Evolutionary conservation across 2,113 vertebrate genomes (phyloP), one percentile per base, ranked within the genome.

Genomic region (Perognathus longimembris): DNA sequence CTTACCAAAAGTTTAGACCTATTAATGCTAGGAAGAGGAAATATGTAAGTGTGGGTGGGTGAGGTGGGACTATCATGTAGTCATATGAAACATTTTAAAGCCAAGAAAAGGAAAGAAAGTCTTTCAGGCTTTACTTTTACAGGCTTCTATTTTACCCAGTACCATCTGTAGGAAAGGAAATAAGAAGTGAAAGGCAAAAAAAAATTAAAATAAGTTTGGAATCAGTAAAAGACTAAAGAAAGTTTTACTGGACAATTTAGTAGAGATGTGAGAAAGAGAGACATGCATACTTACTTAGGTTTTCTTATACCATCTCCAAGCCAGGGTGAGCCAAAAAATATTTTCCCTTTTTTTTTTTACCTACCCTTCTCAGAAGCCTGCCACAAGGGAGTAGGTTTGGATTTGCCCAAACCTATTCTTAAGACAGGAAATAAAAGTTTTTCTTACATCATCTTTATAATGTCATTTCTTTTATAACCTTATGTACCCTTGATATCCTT

Each of bases 111-210:
- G 88, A 94, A 93, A 95, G 88, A 95, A 95, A 81, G 89, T 90
- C 95, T 95, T 95, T 93, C 69, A 96, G 91, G 85, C 78, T 91
- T 94, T 66, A 90, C 95, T 97, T 95, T 94, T 95, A 80, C 94
- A 97, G 93, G 78, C 95, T 95, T 97, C 66, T 97, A 90, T 96
- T 97, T 97, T 96, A 94, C 91, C 82, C 91, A 85, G 95, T 89
- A 75, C 97, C 97, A 97, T 97, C 96, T 97, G 96, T 96, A 91
- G 91, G 91, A 91, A 85, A 96, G 96, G 95, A 97, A 97, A 96
- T 96, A 73, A 89, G 91, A 96, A 96, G 83, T 34, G 70, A 97
- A 96, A 96, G 91, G 91, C 95, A 97, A 82, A 85, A 97, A 82
- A 85, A 96, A 97, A 97, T 96, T 96, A 94, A 92, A 91, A 74